A percentile compares a stretch with the other conserved stretches of the same genome.
Evolutionary conservation across 2,113 vertebrate species (phyloP).

Genomic region (Neolamprologus tretocephalus): DNA sequence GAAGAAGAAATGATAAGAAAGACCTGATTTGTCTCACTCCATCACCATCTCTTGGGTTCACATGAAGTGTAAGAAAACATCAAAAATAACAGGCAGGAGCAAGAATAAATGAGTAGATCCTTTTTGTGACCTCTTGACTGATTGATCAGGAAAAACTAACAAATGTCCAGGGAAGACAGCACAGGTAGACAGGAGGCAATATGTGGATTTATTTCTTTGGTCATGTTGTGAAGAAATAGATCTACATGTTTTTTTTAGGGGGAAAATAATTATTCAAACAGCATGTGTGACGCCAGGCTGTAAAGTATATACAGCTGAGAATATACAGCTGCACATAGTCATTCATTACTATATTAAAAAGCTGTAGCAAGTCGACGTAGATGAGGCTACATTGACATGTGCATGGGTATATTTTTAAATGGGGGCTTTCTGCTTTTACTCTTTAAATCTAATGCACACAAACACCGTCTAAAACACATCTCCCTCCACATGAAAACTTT

Average conservation of each 20-base stretch:
- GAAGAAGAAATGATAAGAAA: background rate
- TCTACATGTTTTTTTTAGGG: background rate
- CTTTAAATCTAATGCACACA: background rate
- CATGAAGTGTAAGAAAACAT: background rate
- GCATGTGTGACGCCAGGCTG: background rate
- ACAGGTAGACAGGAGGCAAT: background rate
- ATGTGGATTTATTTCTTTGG: background rate
- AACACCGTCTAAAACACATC: background rate
- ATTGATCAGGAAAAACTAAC: background rate
- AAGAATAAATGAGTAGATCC: background rate
- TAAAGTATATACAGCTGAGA: background rate
- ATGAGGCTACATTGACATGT: background rate
- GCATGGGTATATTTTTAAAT: background rate
- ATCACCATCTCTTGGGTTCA: background rate
- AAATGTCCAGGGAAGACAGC: background rate
- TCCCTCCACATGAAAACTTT: background rate
- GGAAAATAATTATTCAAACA: background rate
- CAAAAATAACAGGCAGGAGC: background rate
- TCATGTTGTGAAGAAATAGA: background rate
- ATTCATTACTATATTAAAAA: background rate
- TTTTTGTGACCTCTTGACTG: background rate
- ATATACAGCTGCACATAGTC: background rate
- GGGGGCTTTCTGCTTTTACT: background rate
- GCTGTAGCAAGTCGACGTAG: background rate
- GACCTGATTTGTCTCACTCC: background rate